phyloP scores from a whole-genome alignment of 2,888 invertebrate genomes.

The Gymnocheta viridis region DNA sequence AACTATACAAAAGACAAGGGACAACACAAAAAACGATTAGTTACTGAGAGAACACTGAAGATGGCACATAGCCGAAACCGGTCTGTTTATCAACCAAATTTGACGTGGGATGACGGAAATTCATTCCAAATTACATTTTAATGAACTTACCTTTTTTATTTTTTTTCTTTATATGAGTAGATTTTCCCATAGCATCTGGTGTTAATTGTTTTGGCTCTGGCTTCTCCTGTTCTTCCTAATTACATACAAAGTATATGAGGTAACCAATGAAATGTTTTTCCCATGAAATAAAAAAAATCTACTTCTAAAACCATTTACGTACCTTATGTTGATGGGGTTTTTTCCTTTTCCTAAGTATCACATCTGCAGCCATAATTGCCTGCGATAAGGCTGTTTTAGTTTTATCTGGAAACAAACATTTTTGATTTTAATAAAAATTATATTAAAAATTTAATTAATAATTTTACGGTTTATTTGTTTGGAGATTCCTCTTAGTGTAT shows the following conservation, averaged over 20 bases:
- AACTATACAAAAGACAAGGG: no score
- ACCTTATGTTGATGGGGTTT: conserved; percentile 10
- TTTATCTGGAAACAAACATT: conserved; percentile 71
- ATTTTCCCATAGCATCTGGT: conserved; percentile 47
- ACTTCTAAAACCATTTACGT: neutral
- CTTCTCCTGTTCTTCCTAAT: conserved; percentile 33
- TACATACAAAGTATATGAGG: no score
- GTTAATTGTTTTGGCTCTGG: conserved; percentile 61
- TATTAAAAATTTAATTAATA: neutral
- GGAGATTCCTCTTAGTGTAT: conserved; percentile 1
- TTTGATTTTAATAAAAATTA: no score
- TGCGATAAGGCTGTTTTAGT: conserved; percentile 70
- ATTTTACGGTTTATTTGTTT: neutral
- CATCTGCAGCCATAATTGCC: conserved; percentile 71
- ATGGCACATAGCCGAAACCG: no score
- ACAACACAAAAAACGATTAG: no score
- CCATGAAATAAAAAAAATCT: neutral
- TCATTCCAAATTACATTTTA: neutral
- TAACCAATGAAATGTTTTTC: neutral
- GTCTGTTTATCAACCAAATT: no score
- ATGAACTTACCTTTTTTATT: conserved; percentile 49
- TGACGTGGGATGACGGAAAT: no score
- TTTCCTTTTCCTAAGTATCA: conserved; percentile 56
- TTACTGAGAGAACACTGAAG: no score
- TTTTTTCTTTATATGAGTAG: conserved; percentile 35